A percentile compares a stretch with the other conserved stretches of the same genome.
phyloP scores from a whole-genome alignment of 2,888 invertebrate genomes.

The Mesorhabditis sp. region DNA sequence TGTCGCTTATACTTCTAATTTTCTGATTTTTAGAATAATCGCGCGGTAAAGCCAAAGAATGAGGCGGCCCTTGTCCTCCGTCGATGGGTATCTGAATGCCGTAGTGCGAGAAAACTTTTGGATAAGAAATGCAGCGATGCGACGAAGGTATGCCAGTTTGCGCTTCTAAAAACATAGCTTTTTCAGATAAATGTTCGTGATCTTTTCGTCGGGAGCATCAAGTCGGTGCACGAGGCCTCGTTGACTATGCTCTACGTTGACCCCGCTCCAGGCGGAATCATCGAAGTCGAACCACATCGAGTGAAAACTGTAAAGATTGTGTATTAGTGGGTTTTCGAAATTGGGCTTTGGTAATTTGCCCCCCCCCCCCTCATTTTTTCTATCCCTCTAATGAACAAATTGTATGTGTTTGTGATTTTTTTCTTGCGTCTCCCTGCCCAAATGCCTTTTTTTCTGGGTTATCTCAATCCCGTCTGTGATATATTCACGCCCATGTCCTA shows the following conservation, averaged over 20 bases:
- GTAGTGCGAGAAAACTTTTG: conserved; percentile 20
- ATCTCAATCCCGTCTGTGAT: no score
- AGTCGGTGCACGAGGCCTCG: conserved; percentile 16
- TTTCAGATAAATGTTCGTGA: not conserved
- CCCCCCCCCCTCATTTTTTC: no score
- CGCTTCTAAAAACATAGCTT: not conserved
- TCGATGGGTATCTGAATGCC: conserved; percentile 45
- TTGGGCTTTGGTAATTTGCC: no score
- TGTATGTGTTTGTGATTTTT: no score
- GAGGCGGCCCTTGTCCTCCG: conserved; percentile 44
- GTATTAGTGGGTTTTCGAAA: conserved; percentile 8
- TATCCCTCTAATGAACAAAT: no score
- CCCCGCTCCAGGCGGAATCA: not conserved
- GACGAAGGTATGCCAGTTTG: not conserved
- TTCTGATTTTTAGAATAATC: conserved; percentile 16
- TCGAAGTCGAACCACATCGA: conserved; percentile 21
- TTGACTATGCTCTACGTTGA: conserved; percentile 26
- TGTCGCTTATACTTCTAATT: no score
- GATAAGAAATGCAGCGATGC: conserved; percentile 8
- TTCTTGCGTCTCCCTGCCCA: no score
- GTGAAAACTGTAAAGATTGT: conserved; percentile 21
- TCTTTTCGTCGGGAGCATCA: not conserved
- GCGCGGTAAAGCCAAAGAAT: conserved; percentile 15
- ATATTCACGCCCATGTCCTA: no score
- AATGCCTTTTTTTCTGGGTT: no score